These are phyloP conservation scores for Hoplias malabaricus DNA, from an alignment of 2,113 vertebrate genomes.

Conservation along the genomic window DNA sequence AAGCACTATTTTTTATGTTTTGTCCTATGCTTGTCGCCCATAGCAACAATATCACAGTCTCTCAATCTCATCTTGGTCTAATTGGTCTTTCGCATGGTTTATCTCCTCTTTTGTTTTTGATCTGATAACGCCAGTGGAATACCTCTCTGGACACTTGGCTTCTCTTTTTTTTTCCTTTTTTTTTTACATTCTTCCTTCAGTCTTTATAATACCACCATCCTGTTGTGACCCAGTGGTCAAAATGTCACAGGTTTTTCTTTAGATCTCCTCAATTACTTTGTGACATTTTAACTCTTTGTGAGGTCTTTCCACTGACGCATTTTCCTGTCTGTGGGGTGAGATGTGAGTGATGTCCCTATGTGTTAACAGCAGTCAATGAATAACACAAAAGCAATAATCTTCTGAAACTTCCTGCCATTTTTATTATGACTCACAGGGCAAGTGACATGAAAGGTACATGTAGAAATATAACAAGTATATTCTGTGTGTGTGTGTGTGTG, in stretches of 20 bases:
- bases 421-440: not conserved
- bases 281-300: not conserved
- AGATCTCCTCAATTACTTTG: too few species aligned
- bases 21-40: not conserved
- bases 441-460: not conserved
- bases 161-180: too few species aligned
- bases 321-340: not conserved
- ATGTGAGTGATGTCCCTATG: not conserved
- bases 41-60: not conserved
- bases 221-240: not conserved
- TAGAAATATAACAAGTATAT: not conserved
- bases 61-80: not conserved
- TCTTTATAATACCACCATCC: not conserved
- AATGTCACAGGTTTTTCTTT: not conserved
- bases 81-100: not conserved
- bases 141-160: not conserved
- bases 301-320: not conserved
- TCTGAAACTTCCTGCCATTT: not conserved
- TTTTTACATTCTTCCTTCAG: not conserved
- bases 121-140: not conserved
- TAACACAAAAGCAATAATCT: not conserved
- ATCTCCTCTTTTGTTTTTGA: not conserved
- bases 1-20: not conserved
- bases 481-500: conserved; percentile 5
- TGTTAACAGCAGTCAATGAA: not conserved